phyloP scores from a whole-genome alignment of 2,113 vertebrate species.

The Acrocephalus kingi region DNA sequence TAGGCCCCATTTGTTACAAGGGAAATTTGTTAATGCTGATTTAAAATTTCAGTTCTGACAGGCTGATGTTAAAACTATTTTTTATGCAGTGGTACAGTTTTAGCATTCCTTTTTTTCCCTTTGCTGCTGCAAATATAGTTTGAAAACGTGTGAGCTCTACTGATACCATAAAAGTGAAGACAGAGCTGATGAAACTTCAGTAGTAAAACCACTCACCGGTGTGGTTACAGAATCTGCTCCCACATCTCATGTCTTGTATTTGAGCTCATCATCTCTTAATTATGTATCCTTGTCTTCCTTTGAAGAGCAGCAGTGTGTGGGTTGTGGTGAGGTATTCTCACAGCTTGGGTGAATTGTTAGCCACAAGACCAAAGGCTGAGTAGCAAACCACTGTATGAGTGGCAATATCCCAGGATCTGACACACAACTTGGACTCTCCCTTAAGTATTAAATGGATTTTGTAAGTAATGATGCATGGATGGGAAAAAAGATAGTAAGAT shows the following conservation, averaged over 20 bases:
- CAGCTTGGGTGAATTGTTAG: constrained; percentile 1
- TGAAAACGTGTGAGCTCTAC: neutral
- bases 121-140: neutral
- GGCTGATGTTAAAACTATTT: neutral
- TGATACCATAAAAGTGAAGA: neutral
- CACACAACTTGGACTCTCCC: neutral
- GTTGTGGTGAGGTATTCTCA: constrained; percentile 50
- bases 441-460: neutral
- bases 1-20: neutral
- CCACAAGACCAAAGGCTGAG: constrained; percentile 26
- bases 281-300: neutral
- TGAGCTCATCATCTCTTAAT: constrained; percentile 46
- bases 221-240: constrained; percentile 42
- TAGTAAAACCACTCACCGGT: neutral
- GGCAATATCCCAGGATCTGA: neutral
- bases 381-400: neutral
- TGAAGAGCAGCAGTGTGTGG: constrained; percentile 34
- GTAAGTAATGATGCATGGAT: neutral
- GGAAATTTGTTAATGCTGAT: neutral
- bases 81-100: neutral
- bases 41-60: neutral
- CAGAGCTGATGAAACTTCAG: neutral
- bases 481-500: neutral
- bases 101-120: neutral
- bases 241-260: constrained; percentile 6